Evolutionary conservation across 2,113 vertebrate genomes (phyloP).

Genomic region (Aspiorhynchus laticeps): DNA sequence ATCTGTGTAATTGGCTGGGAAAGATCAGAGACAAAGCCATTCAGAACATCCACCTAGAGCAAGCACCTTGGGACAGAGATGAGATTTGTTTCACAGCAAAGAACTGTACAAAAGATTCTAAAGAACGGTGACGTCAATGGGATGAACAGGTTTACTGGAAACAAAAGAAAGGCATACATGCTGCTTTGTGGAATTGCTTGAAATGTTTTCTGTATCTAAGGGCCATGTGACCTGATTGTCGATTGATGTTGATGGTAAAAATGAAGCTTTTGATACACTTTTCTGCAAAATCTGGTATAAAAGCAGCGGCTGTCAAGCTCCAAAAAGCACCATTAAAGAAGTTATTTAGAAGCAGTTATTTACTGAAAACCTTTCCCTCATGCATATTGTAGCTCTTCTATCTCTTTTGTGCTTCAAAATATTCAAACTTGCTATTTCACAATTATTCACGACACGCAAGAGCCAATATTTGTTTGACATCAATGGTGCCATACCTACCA

Average conservation of each 20-base stretch:
- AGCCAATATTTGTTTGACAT: neutral
- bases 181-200: neutral
- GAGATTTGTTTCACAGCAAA: constrained; percentile 9
- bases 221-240: neutral
- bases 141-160: neutral
- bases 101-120: constrained; percentile 3
- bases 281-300: neutral
- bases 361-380: neutral
- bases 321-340: neutral
- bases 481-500: neutral
- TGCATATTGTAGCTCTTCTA: neutral
- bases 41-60: constrained; percentile 6
- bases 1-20: constrained; percentile 69
- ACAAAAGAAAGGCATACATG: neutral
- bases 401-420: neutral
- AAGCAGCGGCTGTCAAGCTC: neutral
- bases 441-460: neutral
- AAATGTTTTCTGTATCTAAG: neutral
- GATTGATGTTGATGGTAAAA: neutral
- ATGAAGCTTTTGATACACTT: neutral
- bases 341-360: neutral
- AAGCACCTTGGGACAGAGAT: neutral
- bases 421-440: neutral
- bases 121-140: neutral
- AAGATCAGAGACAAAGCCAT: constrained; percentile 34